These are phyloP conservation scores for Pantelozetes paolii DNA, from an alignment of 2,888 invertebrate genomes.

Conservation along the genomic window DNA sequence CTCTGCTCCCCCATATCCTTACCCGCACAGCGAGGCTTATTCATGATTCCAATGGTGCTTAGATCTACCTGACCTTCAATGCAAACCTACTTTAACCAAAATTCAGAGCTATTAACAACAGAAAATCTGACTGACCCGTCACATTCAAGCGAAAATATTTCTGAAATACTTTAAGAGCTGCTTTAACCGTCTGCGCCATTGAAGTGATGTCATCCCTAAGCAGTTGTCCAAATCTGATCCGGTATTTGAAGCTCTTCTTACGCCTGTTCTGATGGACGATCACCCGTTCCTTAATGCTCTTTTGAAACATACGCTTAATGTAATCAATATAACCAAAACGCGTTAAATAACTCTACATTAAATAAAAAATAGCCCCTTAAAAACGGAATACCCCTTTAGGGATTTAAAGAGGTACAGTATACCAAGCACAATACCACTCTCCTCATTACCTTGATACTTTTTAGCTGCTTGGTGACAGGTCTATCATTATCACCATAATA, in stretches of 20 bases:
- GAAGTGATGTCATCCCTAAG: conserved; percentile 4
- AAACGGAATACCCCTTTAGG: background rate
- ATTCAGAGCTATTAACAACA: background rate
- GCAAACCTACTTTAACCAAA: background rate
- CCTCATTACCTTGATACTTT: conserved; percentile 1
- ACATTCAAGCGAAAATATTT: background rate
- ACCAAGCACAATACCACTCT: no score
- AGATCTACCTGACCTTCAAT: background rate
- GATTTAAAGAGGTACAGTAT: background rate
- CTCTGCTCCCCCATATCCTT: conserved; percentile 11
- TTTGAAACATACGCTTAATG: background rate
- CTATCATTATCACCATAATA: conserved; percentile 22
- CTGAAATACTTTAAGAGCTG: conserved; percentile 10
- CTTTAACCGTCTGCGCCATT: background rate
- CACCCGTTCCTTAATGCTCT: background rate
- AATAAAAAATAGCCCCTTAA: no score
- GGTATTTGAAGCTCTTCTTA: background rate
- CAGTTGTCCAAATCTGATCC: background rate
- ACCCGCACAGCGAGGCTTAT: background rate
- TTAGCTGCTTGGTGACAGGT: background rate
- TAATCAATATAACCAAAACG: conserved; percentile 23
- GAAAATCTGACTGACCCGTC: background rate
- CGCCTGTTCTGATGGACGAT: background rate
- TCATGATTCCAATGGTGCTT: background rate
- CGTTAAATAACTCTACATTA: background rate